phyloP scores from a whole-genome alignment of 2,113 vertebrate genomes.

The Ifrita kowaldi region DNA sequence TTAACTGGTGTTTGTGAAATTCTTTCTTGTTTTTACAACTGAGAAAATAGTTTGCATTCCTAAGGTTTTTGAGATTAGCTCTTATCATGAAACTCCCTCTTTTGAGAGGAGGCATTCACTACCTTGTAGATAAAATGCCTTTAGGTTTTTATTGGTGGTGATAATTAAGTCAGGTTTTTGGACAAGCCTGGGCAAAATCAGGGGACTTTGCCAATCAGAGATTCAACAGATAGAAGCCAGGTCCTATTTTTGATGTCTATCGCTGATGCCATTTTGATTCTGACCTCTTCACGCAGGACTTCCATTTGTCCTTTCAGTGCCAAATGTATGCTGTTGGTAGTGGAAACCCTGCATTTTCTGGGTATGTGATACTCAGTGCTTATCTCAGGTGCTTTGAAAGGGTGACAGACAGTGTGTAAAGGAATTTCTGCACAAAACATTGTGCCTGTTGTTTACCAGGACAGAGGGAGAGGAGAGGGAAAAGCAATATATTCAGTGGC shows the following conservation, averaged over 20 bases:
- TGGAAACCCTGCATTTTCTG: not conserved
- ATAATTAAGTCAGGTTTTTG: constrained; percentile 18
- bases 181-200: constrained; percentile 18
- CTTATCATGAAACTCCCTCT: constrained; percentile 59
- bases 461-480: not conserved
- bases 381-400: not conserved
- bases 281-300: not conserved
- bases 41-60: constrained; percentile 66
- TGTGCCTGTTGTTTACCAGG: not conserved
- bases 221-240: not conserved
- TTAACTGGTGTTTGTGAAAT: constrained; percentile 54
- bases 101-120: constrained; percentile 46
- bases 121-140: constrained; percentile 52
- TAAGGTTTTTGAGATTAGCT: constrained; percentile 68
- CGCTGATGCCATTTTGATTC: not conserved
- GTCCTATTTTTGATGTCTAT: not conserved
- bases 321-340: not conserved
- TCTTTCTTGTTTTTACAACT: constrained; percentile 57
- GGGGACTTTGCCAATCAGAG: not conserved
- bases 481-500: not conserved
- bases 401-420: not conserved
- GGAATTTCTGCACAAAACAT: not conserved
- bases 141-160: constrained; percentile 48
- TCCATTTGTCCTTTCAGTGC: not conserved
- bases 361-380: not conserved